Base-by-base conservation (phyloP, 2,888 invertebrate species). In the Barypeithes pellucidus region DNA sequence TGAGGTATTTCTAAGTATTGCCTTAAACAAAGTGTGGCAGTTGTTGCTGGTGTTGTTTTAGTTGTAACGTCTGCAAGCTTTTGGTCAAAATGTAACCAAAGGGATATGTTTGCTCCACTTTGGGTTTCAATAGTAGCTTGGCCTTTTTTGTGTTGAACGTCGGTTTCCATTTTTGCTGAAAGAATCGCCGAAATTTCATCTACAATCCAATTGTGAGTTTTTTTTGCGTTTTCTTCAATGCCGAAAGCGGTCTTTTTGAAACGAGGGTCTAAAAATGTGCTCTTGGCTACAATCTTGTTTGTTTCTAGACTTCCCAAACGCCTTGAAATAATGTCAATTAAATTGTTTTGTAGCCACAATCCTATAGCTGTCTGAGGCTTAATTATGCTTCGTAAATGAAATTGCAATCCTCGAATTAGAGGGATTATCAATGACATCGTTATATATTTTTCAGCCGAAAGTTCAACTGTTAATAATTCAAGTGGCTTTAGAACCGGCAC, bases 361-460 rank as follows among this genome's bases (percentile, higher is more conserved):
- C 57, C 59, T 11, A 22, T 29, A 1, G 5, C 36, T 11, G 36
- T 36, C 16, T 24, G n/a, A 4, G 33, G 59, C n/a, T n/a, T n/a
- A n/a, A 9, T 14, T n/a, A 33, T 59, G 14, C 36, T 33, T 59
- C 36, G 33, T 59, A 33, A 14, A 33, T 8, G 2, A 47, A 20
- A 43, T 50, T 79, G 78, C 9, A 79, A 65, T 39, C 78, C 78
- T 66, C 77, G 45, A 36, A 79, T 50, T 41, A 81, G 57, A 3
- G 80, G 78, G 45, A 78, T 75, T 24, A 80, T 41, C 16, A 75
- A 20, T 0, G 79, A 80, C 18, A 79, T 70, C 0, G 79, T 80
- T 7, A 67, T 43, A 69, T 79, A 80, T 66, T 78, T 76, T 72
- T 80, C 79, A 2, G 75, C 79, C 14, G 79, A 80, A 22, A 80